Conservation (phyloP, 2,797 vertebrate species). For the Coregonus sp. region DNA sequence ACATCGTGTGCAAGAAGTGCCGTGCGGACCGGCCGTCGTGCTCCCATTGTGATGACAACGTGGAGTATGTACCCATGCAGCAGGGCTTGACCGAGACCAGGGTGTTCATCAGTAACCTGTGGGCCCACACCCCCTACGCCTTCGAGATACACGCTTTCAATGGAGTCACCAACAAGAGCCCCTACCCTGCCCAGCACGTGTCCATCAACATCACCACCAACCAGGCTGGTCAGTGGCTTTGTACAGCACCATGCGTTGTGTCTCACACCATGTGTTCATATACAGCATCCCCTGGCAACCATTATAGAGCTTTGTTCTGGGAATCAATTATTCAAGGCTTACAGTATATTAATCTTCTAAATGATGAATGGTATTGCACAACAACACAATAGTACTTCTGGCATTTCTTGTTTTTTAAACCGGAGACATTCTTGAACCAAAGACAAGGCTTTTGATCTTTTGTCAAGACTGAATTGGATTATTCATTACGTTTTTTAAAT, state of each 20-base stretch:
- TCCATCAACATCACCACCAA: constrained; percentile 98
- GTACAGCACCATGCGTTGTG: neutral
- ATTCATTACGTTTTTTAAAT: no score
- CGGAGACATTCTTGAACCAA: no score
- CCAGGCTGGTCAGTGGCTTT: constrained; percentile 86
- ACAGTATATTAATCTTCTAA: no score
- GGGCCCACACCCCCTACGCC: constrained; percentile 94
- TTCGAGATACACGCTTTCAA: constrained; percentile 98
- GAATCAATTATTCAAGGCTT: no score
- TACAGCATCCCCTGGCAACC: no score
- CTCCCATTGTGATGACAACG: constrained; percentile 94
- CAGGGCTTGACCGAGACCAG: constrained; percentile 89
- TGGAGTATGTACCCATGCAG: constrained; percentile 93
- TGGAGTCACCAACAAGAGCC: constrained; percentile 93
- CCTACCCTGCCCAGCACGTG: constrained; percentile 92
- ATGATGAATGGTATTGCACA: no score
- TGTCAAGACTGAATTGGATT: no score
- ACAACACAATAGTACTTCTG: no score
- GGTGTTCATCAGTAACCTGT: constrained; percentile 95
- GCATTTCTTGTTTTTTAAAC: no score
- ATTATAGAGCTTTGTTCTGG: no score
- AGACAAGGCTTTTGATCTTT: no score
- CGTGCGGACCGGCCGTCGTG: constrained; percentile 86
- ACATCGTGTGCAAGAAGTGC: constrained; percentile 97
- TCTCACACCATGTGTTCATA: neutral